These are phyloP conservation scores for Clavelina lepadiformis DNA, from an alignment of 23 tunicate species.

Conservation along the genomic window DNA sequence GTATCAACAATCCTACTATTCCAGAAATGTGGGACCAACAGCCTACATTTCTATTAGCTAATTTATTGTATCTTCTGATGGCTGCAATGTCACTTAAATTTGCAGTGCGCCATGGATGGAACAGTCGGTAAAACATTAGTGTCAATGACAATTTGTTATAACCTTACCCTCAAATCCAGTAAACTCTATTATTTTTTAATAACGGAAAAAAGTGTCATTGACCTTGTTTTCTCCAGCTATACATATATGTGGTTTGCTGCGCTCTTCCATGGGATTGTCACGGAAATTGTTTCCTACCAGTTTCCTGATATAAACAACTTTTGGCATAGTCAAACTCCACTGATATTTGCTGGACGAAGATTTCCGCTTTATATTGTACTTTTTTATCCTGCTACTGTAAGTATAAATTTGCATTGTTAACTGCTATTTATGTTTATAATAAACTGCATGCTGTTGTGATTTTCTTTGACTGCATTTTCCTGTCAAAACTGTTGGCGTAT, in stretches of 20 bases:
- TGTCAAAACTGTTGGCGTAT: no score
- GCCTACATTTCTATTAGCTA: slow-evolving; percentile 63
- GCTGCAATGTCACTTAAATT: slow-evolving; percentile 57
- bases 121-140: slow-evolving; percentile 31
- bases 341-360: slow-evolving; percentile 70
- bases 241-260: slow-evolving; percentile 90
- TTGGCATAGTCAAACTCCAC: slow-evolving; percentile 82
- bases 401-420: neutral
- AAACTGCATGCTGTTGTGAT: no score
- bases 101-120: slow-evolving; percentile 73
- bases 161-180: neutral
- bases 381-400: slow-evolving; percentile 86
- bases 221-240: slow-evolving; percentile 25
- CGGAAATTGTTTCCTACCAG: slow-evolving; percentile 60
- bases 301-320: slow-evolving; percentile 83
- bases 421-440: no score
- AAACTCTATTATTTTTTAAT: neutral
- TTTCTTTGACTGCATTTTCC: no score
- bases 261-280: slow-evolving; percentile 76
- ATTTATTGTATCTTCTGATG: slow-evolving; percentile 51
- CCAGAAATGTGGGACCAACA: slow-evolving; percentile 68
- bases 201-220: no score
- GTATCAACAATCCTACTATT: slow-evolving; percentile 60
- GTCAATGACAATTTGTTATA: neutral
- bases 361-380: slow-evolving; percentile 88